Evolutionary conservation across 37 sponge, comb jelly and placozoan species (phyloP).

Genomic region (Axinella damicornis): DNA sequence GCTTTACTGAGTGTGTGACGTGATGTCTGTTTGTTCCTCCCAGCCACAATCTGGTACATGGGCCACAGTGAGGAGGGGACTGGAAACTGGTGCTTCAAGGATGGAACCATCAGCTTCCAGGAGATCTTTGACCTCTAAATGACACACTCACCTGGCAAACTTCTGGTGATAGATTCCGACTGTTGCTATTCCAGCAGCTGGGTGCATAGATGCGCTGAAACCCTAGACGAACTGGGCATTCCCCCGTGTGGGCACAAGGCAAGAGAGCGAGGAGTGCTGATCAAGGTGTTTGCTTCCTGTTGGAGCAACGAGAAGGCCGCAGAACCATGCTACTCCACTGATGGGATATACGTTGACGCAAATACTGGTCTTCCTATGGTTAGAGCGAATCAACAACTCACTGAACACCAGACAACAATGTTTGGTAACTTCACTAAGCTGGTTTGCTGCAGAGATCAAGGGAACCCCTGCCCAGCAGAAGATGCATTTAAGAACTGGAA

Average conservation of each 20-base stretch:
- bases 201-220: constrained; percentile 18
- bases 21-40: too few species aligned
- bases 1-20: too few species aligned
- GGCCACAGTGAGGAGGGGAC: constrained; percentile 58
- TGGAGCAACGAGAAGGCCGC: too few species aligned
- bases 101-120: constrained; percentile 50
- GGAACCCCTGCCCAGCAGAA: too few species aligned
- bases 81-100: constrained; percentile 68
- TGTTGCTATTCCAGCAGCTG: constrained; percentile 61
- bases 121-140: constrained; percentile 58
- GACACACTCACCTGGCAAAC: constrained; percentile 12
- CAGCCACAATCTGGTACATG: constrained; percentile 55
- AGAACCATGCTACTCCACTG: too few species aligned
- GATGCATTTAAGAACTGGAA: too few species aligned
- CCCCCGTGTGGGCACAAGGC: constrained; percentile 65
- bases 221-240: constrained; percentile 49
- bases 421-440: too few species aligned
- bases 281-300: constrained; percentile 54
- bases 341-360: too few species aligned
- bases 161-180: constrained; percentile 54
- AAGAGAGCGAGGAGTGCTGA: constrained; percentile 29
- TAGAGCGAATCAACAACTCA: too few species aligned
- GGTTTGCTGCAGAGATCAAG: too few species aligned
- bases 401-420: too few species aligned
- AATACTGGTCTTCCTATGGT: too few species aligned